These are phyloP conservation scores for Papilio dardanus DNA, from an alignment of 1,140 invertebrate species.

Conservation along the genomic window DNA sequence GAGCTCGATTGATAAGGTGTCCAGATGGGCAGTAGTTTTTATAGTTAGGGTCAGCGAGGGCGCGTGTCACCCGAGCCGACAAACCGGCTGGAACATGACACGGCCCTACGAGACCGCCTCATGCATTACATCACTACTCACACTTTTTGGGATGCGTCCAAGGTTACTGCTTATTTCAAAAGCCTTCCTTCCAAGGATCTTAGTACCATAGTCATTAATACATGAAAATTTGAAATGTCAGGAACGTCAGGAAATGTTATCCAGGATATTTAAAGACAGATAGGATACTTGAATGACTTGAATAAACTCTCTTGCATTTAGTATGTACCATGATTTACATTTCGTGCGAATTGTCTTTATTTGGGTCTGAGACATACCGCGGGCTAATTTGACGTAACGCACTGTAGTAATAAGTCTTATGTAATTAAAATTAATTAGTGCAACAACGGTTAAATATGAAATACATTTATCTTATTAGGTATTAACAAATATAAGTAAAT, in stretches of 20 bases:
- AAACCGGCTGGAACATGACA: slow-evolving; percentile 74
- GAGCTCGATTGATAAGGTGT: slow-evolving; percentile 67
- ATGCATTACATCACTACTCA: slow-evolving; percentile 63
- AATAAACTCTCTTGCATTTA: neutral
- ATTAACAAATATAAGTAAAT: neutral
- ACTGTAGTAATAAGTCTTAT: slow-evolving; percentile 4
- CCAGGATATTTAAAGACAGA: neutral
- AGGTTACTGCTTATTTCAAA: slow-evolving; percentile 57
- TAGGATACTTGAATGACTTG: neutral
- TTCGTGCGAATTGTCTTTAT: neutral
- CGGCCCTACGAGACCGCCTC: slow-evolving; percentile 64
- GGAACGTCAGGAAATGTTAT: too few species aligned
- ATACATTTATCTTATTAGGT: neutral
- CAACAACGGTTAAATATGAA: neutral
- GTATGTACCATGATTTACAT: neutral
- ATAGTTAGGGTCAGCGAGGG: slow-evolving; percentile 61
- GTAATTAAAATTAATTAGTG: neutral
- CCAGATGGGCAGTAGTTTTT: slow-evolving; percentile 69
- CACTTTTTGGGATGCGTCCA: slow-evolving; percentile 62
- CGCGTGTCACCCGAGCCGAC: slow-evolving; percentile 59
- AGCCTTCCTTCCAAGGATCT: slow-evolving; percentile 45
- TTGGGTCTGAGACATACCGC: neutral
- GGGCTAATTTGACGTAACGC: neutral
- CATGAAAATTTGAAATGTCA: neutral
- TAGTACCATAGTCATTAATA: neutral